Evolutionary conservation across 2,888 invertebrate species (phyloP).

Genomic region (Tyria jacobaeae): DNA sequence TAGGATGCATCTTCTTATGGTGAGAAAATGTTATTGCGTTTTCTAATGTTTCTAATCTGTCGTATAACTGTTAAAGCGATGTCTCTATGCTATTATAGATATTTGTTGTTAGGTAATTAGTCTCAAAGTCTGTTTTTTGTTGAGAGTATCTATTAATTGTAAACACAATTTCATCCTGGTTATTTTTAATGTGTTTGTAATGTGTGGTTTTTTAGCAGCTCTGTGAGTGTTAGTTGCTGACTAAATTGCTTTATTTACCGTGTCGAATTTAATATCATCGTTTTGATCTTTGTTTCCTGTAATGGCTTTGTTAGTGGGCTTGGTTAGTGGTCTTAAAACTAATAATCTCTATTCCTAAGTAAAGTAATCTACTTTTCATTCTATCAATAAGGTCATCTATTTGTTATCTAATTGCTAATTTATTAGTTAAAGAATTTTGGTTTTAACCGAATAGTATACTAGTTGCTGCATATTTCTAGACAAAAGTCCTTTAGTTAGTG

Average conservation of each 20-base stretch:
- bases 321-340: slow-evolving; percentile 25
- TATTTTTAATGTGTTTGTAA: slow-evolving; percentile 2
- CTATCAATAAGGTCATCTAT: slow-evolving; percentile 36
- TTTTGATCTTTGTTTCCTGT: slow-evolving; percentile 33
- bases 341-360: slow-evolving; percentile 31
- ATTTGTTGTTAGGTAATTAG: not conserved
- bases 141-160: not conserved
- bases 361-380: slow-evolving; percentile 36
- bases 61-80: slow-evolving; percentile 1
- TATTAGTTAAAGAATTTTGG: slow-evolving; percentile 5
- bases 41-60: too few species aligned
- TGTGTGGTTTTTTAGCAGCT: slow-evolving; percentile 9
- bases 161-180: not conserved
- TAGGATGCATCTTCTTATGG: too few species aligned
- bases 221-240: slow-evolving; percentile 6
- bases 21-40: too few species aligned
- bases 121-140: not conserved
- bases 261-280: slow-evolving; percentile 28
- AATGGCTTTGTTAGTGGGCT: slow-evolving; percentile 33
- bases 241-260: slow-evolving; percentile 20
- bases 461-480: not conserved
- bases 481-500: not conserved
- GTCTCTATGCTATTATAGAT: not conserved
- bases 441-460: slow-evolving; percentile 2
- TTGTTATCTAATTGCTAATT: slow-evolving; percentile 16